These are phyloP conservation scores for Catagonus wagneri DNA, from an alignment of 2,113 vertebrate genomes.

Conservation along the genomic window DNA sequence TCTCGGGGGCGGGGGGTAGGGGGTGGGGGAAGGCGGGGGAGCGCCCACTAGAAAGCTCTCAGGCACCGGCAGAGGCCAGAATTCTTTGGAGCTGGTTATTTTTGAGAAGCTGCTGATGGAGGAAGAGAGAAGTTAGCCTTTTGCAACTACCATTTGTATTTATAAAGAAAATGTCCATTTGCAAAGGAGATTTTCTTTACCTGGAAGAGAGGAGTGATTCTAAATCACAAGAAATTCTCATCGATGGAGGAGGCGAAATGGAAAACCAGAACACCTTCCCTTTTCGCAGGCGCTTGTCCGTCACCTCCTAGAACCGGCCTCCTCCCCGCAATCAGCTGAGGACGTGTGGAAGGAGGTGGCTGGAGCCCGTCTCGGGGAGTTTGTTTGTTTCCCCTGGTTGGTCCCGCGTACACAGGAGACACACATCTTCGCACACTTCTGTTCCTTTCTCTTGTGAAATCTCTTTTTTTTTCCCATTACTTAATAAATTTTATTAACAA, in stretches of 20 bases:
- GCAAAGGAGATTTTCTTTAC: accelerated
- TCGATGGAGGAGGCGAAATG: neutral
- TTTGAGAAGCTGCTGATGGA: neutral
- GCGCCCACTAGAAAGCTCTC: neutral
- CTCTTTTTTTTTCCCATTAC: too few species aligned
- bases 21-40: too few species aligned
- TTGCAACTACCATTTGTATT: too few species aligned
- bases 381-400: neutral
- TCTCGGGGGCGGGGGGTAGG: too few species aligned
- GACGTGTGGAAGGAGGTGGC: neutral
- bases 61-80: neutral
- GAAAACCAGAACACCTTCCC: neutral
- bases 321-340: neutral
- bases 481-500: too few species aligned
- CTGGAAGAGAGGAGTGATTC: neutral
- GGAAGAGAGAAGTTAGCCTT: neutral
- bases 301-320: neutral
- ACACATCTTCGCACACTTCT: neutral
- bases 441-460: neutral
- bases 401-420: neutral
- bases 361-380: neutral
- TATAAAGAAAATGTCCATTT: neutral
- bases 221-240: neutral
- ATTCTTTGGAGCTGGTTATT: neutral
- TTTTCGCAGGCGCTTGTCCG: accelerated